A percentile compares a stretch with the other conserved stretches of the same genome.
Evolutionary conservation across 92 coral and sea anemone species (phyloP).

Genomic region (Zoanthus gigantus): DNA sequence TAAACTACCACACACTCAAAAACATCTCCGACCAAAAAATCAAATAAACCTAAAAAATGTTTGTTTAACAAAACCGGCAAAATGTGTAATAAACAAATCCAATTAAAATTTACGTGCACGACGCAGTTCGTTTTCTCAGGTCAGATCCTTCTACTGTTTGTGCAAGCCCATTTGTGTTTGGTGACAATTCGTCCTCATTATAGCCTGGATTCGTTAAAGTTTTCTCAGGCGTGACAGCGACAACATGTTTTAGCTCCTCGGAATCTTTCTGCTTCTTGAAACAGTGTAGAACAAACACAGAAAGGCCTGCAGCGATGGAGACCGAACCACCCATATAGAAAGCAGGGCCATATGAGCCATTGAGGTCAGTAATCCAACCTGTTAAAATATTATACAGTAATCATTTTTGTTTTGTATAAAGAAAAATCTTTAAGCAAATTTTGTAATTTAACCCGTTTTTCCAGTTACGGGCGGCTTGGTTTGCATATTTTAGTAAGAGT

Average conservation of each 20-base stretch:
- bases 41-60: too few species aligned
- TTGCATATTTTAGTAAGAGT: too few species aligned
- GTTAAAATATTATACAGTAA: background rate
- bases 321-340: constrained; percentile 11
- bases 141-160: background rate
- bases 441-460: too few species aligned
- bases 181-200: background rate
- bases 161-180: background rate
- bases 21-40: too few species aligned
- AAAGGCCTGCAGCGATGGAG: background rate
- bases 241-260: background rate
- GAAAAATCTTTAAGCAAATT: too few species aligned
- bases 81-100: too few species aligned
- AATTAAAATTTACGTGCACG: background rate
- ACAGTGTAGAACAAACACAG: constrained; percentile 1
- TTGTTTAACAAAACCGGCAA: too few species aligned
- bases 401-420: too few species aligned
- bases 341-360: background rate
- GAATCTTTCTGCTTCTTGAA: background rate
- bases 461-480: too few species aligned
- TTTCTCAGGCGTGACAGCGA: background rate
- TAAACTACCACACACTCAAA: too few species aligned
- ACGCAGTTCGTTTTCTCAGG: background rate
- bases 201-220: background rate
- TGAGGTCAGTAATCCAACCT: constrained; percentile 27